These are phyloP conservation scores for Chlorops oryzae DNA, from an alignment of 1,140 invertebrate genomes.

Conservation along the genomic window DNA sequence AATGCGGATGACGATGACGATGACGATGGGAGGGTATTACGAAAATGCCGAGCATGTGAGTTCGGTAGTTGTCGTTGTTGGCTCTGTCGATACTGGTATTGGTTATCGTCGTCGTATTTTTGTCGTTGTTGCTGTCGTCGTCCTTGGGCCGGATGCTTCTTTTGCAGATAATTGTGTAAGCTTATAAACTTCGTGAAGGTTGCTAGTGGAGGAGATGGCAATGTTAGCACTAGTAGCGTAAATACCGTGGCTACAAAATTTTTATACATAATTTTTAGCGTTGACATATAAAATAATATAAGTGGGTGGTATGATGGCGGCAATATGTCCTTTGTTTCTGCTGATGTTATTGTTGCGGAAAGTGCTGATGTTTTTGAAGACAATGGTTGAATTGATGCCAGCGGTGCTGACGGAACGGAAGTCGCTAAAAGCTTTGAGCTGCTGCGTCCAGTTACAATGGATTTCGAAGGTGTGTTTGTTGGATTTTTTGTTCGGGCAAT, in stretches of 20 bases:
- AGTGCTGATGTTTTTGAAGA: not conserved
- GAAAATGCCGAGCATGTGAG: not conserved
- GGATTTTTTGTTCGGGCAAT: not conserved
- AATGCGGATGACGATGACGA: not conserved
- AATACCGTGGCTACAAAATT: no score
- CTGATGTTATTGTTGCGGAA: not conserved
- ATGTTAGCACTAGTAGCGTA: no score
- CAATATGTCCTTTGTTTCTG: no score
- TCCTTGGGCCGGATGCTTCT: no score
- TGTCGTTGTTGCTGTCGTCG: not conserved
- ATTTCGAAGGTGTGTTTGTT: not conserved
- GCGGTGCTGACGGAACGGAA: not conserved
- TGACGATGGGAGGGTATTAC: not conserved
- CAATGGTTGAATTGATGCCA: not conserved
- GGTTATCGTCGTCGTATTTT: not conserved
- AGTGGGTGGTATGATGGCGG: no score
- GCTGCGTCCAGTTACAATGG: not conserved
- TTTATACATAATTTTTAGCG: no score
- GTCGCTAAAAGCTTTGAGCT: not conserved
- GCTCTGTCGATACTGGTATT: conserved; percentile 2
- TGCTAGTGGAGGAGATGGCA: no score
- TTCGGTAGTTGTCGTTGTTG: not conserved
- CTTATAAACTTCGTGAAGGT: no score
- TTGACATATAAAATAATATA: no score
- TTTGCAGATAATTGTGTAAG: no score